These are phyloP conservation scores for Sciaenops ocellatus DNA, from an alignment of 2,797 vertebrate species.

Conservation along the genomic window DNA sequence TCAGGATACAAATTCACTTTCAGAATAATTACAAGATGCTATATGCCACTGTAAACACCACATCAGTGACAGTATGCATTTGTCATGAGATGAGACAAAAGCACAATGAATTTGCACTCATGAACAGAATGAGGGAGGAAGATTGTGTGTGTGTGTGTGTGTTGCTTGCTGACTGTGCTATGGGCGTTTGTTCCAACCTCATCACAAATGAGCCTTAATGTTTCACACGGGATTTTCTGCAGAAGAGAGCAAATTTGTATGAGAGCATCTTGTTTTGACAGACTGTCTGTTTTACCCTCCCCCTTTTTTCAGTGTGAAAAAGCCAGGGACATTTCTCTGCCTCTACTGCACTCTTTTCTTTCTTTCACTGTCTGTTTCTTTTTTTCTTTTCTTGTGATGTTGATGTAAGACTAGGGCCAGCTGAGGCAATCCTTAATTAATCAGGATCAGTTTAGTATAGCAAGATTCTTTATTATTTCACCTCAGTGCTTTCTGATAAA, in stretches of 20 bases:
- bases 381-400: slow-evolving; percentile 5
- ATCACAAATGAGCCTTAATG: slow-evolving; percentile 80
- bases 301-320: slow-evolving; percentile 39
- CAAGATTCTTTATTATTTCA: neutral
- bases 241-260: slow-evolving; percentile 69
- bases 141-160: slow-evolving; percentile 18
- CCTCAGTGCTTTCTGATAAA: neutral
- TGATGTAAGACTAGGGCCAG: neutral
- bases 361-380: neutral
- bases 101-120: slow-evolving; percentile 77
- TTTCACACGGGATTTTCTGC: slow-evolving; percentile 78
- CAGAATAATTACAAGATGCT: slow-evolving; percentile 84
- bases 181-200: slow-evolving; percentile 79
- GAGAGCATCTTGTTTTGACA: slow-evolving; percentile 76
- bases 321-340: slow-evolving; percentile 42
- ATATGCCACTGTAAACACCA: slow-evolving; percentile 81
- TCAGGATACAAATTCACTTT: slow-evolving; percentile 81
- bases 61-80: slow-evolving; percentile 82
- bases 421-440: neutral
- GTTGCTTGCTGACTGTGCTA: slow-evolving; percentile 73
- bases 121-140: slow-evolving; percentile 59
- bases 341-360: slow-evolving; percentile 11
- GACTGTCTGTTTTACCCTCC: slow-evolving; percentile 63
- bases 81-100: slow-evolving; percentile 83
- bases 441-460: neutral